A percentile compares a stretch with the other conserved stretches of the same genome.
These are phyloP conservation scores for Haliaeetus leucogaster DNA, from an alignment of 2,113 vertebrate species.

Conservation along the genomic window DNA sequence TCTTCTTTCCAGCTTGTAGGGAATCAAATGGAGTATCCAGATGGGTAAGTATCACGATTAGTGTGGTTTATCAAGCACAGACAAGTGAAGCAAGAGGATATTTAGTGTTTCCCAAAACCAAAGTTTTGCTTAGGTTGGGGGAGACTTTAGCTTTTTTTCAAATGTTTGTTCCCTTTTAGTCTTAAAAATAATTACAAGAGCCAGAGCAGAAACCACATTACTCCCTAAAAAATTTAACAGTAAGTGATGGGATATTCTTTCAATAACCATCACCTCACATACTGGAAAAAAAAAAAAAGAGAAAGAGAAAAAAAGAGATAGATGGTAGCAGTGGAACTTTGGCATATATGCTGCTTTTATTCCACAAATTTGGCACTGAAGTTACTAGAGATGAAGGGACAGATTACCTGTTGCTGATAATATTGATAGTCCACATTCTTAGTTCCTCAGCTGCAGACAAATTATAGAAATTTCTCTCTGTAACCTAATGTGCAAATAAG, in stretches of 20 bases:
- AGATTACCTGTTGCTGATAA: background rate
- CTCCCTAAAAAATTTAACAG: background rate
- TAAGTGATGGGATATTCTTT: background rate
- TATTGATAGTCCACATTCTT: background rate
- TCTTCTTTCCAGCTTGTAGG: constrained; percentile 47
- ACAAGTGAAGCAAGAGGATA: background rate
- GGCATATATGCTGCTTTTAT: background rate
- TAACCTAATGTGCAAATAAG: background rate
- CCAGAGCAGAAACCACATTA: background rate
- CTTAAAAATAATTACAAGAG: background rate
- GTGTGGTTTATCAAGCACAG: background rate
- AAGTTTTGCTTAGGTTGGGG: background rate
- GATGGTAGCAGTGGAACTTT: background rate
- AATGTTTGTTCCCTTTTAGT: background rate
- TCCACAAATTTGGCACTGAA: background rate
- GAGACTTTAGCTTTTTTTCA: background rate
- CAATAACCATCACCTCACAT: background rate
- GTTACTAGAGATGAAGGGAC: background rate
- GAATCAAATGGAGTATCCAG: constrained; percentile 58
- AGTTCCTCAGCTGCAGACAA: background rate
- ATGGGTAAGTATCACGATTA: constrained; percentile 19
- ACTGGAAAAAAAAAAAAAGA: background rate
- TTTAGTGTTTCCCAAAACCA: background rate
- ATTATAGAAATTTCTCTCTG: background rate
- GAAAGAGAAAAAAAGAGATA: background rate